phyloP scores from a whole-genome alignment of 2,113 vertebrate species.

The Heterotis niloticus region DNA sequence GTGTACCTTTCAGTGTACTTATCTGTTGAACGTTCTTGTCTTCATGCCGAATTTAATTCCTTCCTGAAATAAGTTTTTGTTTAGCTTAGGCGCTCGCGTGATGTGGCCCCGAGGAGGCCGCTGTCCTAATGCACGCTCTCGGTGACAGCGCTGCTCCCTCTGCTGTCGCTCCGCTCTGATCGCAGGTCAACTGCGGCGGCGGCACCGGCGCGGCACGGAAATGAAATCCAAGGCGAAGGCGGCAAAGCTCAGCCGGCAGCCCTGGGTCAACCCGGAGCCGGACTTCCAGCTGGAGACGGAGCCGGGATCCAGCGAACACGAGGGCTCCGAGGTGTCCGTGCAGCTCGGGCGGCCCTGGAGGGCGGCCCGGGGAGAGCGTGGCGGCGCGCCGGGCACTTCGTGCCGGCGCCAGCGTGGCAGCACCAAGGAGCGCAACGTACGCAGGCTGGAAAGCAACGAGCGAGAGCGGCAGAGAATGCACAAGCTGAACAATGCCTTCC shows the following conservation, averaged over 20 bases:
- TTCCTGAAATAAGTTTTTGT: too few species aligned
- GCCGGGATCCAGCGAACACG: constrained; percentile 65
- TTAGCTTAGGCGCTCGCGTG: too few species aligned
- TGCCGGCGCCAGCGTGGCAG: constrained; percentile 53
- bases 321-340: constrained; percentile 68
- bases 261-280: constrained; percentile 56
- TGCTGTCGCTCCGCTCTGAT: constrained; percentile 6
- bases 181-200: constrained; percentile 34
- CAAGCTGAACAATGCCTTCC: constrained; percentile 97
- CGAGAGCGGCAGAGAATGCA: constrained; percentile 95
- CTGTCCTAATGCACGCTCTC: not conserved
- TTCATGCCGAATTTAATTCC: too few species aligned
- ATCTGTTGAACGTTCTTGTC: too few species aligned
- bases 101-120: too few species aligned
- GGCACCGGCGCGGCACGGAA: constrained; percentile 36
- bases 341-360: constrained; percentile 56
- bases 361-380: constrained; percentile 33
- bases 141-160: not conserved
- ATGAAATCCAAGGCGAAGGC: constrained; percentile 92
- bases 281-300: constrained; percentile 46
- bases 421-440: constrained; percentile 73
- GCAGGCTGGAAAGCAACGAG: constrained; percentile 92
- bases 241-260: constrained; percentile 59
- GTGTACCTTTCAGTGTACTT: too few species aligned
- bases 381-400: constrained; percentile 26